phyloP scores from a whole-genome alignment of 1,140 invertebrate genomes.

The Lithobius niger region DNA sequence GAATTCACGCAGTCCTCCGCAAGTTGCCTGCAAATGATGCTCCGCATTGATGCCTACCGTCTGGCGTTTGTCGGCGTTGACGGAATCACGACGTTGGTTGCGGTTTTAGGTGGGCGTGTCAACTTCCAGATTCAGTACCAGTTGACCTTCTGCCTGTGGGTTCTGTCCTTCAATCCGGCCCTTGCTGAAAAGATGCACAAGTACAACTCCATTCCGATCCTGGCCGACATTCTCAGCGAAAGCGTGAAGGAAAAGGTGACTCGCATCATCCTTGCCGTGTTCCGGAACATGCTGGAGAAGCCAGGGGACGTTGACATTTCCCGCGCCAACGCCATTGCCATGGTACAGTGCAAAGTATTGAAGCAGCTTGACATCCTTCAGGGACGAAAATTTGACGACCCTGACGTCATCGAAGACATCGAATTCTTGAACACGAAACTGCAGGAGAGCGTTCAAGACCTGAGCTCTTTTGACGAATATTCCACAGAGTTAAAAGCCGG shows the following conservation, averaged over 20 bases:
- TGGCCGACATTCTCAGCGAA: slow-evolving; percentile 96
- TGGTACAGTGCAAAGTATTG: slow-evolving; percentile 95
- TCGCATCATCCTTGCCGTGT: slow-evolving; percentile 94
- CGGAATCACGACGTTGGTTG: slow-evolving; percentile 73
- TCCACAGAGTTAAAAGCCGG: slow-evolving; percentile 90
- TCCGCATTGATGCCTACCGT: slow-evolving; percentile 90
- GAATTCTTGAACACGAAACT: slow-evolving; percentile 86
- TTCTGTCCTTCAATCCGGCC: slow-evolving; percentile 87
- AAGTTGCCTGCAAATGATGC: slow-evolving; percentile 98
- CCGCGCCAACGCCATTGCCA: slow-evolving; percentile 93
- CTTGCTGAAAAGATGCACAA: slow-evolving; percentile 95
- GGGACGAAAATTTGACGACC: slow-evolving; percentile 93
- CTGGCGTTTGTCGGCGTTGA: slow-evolving; percentile 90
- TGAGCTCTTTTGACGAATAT: slow-evolving; percentile 97
- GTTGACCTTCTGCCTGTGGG: slow-evolving; percentile 96
- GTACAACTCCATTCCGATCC: slow-evolving; percentile 71
- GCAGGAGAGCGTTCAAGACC: slow-evolving; percentile 86
- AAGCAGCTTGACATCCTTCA: slow-evolving; percentile 93
- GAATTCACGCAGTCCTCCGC: slow-evolving; percentile 97
- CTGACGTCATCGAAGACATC: slow-evolving; percentile 89
- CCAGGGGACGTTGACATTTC: slow-evolving; percentile 75
- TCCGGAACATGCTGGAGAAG: slow-evolving; percentile 96
- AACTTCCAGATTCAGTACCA: slow-evolving; percentile 99
- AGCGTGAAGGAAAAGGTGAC: slow-evolving; percentile 96
- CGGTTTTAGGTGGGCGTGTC: slow-evolving; percentile 68